Conservation (phyloP, 2,113 vertebrate species). For the Bothrops jararaca region DNA sequence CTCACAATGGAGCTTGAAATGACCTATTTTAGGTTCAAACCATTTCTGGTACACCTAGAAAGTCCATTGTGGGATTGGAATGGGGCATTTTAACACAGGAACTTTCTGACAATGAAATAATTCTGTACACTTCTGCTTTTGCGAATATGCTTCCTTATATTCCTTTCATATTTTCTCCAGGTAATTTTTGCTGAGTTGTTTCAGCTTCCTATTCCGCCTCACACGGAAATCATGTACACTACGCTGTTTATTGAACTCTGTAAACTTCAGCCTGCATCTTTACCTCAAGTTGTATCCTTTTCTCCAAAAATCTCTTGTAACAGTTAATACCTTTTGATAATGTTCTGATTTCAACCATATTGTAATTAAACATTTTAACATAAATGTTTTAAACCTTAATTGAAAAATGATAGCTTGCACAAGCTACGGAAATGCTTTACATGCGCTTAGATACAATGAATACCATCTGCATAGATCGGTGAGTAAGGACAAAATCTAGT, state of each 20-base stretch:
- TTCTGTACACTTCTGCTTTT: not conserved
- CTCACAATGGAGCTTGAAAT: not conserved
- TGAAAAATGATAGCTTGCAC: constrained; percentile 79
- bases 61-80: not conserved
- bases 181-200: constrained; percentile 95
- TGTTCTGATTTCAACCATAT: not conserved
- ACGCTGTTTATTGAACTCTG: constrained; percentile 96
- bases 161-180: constrained; percentile 57
- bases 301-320: constrained; percentile 4
- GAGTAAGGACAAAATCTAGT: constrained; percentile 59
- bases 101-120: not conserved
- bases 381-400: constrained; percentile 70
- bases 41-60: not conserved
- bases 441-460: constrained; percentile 98
- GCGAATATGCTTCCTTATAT: not conserved
- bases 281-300: constrained; percentile 99
- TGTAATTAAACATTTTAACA: not conserved
- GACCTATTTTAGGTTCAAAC: not conserved
- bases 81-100: not conserved
- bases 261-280: constrained; percentile 94
- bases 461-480: constrained; percentile 92
- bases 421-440: constrained; percentile 96
- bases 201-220: constrained; percentile 85
- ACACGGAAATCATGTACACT: constrained; percentile 96
- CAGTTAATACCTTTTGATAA: not conserved